Evolutionary conservation across 2,113 vertebrate genomes (phyloP), one percentile per base, ranked within the genome.

Genomic region (Notechis scutatus): DNA sequence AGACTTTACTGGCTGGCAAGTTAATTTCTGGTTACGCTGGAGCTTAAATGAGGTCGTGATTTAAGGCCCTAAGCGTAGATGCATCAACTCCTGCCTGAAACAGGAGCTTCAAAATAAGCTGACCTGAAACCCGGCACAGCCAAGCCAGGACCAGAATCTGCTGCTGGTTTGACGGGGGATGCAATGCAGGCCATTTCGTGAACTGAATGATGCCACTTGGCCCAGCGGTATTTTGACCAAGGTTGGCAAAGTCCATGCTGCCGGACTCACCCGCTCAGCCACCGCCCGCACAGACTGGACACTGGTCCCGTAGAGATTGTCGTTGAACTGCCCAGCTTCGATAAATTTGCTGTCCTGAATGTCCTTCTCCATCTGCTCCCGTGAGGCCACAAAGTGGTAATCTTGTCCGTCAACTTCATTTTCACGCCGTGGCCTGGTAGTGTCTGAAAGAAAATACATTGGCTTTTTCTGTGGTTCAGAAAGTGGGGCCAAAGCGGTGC

Each of bases 331-430:
- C 90, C 99, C 99, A 0, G 99, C 99, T 96, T 99, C 99, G 12
- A 99, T 99, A 95, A 99, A 99, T 96, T 99, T 99, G 97, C 99
- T 99, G 95, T 99, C 99, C 97, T 99, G 99, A 96, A 99, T 99
- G 95, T 99, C 99, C 61, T 99, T 99, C 97, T 99, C 99, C 99
- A 99, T 99, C 96, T 99, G 99, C 85, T 99, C 99, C 14, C 99
- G 98, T 6, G 99, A 99, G 0, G 92, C 97, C 14, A 99, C 99
- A 15, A 99, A 99, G 97, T 99, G 99, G 93, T 99, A 99, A 95
- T 99, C 99, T 95, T 99, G 99, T 0, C 99, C 99, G 0, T 99
- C 99, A 92, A 99, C 98, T 96, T 99, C 99, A 0, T 98, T 99
- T 90, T 99, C 99, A 24, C 99, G 98, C 94, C 98, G 98, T 23